Evolutionary conservation across 1,140 invertebrate genomes (phyloP), one percentile per base, ranked within the genome.

Genomic region (Bombus fervidus): DNA sequence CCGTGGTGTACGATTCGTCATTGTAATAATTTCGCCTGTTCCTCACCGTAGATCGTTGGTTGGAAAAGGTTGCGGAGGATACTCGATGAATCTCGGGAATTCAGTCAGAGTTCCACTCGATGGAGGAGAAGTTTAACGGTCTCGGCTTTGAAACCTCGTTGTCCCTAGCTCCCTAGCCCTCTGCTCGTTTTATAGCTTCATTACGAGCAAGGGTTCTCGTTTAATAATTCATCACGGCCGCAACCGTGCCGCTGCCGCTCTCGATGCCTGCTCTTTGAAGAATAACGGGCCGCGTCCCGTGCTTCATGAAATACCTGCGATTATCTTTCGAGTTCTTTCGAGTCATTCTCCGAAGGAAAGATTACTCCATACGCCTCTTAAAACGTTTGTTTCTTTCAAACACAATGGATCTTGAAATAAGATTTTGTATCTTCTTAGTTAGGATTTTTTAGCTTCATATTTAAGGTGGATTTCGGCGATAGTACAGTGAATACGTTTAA

Each of bases 211-310:
- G 90, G 89, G 86, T 90, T 92, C 82, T 69, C 90, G 91, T 92
- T 92, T 92, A 92, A 92, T 92, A 92, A 92, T 92, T 92, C 91
- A 92, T 92, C 89, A 86, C 85, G 86, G 73, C 71, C 86, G 75
- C 86, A 66, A 77, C 76, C 81, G 82, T 69, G 62, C 66, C 68
- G 68, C 62, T 53, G 62, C 57, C 53, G 53, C 57, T 77, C 64
- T 43, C 82, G 80, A 80, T 85, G 79, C 75, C 66, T 81, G 78
- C 73, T 69, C 86, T 88, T 87, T 71, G 66, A 85, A 79, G 64
- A 87, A 69, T 83, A 88, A 91, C 89, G 57, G 81, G 28, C 85
- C 31, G 41, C 59, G 28, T 77, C 71, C 66, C 74, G 68, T 62
- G 68, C 28, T 79, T 15, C 39, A 3, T 31, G 37, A 10, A 37